These are phyloP conservation scores for Adelges cooleyi DNA, from an alignment of 1,140 invertebrate genomes.

Conservation along the genomic window DNA sequence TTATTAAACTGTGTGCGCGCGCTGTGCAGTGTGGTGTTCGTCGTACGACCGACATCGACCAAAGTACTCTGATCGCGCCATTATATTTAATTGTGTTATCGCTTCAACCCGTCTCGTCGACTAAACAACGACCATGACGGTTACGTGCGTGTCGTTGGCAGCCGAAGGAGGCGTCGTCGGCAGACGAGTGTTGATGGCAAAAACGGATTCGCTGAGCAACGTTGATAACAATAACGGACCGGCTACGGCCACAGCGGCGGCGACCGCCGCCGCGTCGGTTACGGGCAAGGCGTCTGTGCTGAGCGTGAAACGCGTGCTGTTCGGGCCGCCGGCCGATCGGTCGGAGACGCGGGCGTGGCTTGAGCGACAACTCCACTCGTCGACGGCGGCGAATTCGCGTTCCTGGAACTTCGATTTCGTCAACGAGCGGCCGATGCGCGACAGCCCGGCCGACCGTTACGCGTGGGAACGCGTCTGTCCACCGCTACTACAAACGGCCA, in stretches of 20 bases:
- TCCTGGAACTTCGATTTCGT: conserved; percentile 17
- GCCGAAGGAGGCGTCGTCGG: not conserved
- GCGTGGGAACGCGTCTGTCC: conserved; percentile 1
- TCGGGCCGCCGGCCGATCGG: conserved; percentile 4
- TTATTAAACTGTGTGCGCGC: not conserved
- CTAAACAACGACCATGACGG: not conserved
- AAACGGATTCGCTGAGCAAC: conserved; percentile 19
- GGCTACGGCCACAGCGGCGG: not conserved
- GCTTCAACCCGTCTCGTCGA: not conserved
- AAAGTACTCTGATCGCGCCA: too few species aligned
- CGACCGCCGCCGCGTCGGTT: not conserved
- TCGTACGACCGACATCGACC: not conserved
- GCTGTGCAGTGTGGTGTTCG: not conserved
- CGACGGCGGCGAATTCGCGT: not conserved
- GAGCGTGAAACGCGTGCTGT: conserved; percentile 5
- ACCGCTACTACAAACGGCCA: not conserved
- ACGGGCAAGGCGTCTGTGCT: not conserved
- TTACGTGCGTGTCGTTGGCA: conserved; percentile 6
- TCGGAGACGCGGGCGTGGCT: conserved; percentile 14
- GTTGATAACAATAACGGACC: not conserved
- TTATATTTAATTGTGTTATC: not conserved
- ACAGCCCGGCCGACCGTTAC: conserved; percentile 16
- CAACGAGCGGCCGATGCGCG: not conserved
- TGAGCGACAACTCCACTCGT: not conserved
- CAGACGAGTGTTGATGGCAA: not conserved